These are phyloP conservation scores for Morpho achilles DNA, from an alignment of 2,888 invertebrate genomes.

Conservation along the genomic window DNA sequence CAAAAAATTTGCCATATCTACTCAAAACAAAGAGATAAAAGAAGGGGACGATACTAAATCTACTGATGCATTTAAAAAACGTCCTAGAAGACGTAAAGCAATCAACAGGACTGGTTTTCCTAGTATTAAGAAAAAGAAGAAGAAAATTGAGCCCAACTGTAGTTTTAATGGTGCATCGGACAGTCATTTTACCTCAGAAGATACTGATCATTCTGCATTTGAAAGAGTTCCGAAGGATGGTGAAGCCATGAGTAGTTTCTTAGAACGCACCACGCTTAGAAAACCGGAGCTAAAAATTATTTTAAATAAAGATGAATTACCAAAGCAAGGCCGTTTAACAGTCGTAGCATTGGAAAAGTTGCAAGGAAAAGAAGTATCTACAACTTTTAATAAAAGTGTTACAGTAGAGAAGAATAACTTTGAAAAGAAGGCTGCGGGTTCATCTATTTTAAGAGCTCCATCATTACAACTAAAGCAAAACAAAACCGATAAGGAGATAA, in stretches of 20 bases:
- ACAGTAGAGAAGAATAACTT: constrained; percentile 34
- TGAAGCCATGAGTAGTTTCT: constrained; percentile 82
- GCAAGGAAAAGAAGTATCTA: constrained; percentile 67
- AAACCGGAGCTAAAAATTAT: constrained; percentile 69
- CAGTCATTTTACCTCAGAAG: constrained; percentile 57
- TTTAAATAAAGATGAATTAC: constrained; percentile 72
- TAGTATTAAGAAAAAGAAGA: constrained; percentile 89
- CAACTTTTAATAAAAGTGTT: constrained; percentile 42
- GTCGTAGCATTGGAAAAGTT: constrained; percentile 81
- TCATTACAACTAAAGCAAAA: constrained; percentile 64
- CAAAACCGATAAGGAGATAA: constrained; percentile 61
- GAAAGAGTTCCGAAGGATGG: constrained; percentile 85
- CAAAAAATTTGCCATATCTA: constrained; percentile 42
- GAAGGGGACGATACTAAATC: constrained; percentile 48
- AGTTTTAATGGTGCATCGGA: constrained; percentile 48
- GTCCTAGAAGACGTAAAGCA: constrained; percentile 84
- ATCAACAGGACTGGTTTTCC: constrained; percentile 94
- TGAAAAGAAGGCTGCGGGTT: constrained; percentile 51
- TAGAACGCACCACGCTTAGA: constrained; percentile 78
- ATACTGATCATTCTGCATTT: constrained; percentile 74
- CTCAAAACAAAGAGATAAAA: constrained; percentile 48
- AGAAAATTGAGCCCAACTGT: constrained; percentile 70
- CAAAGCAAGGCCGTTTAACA: constrained; percentile 76
- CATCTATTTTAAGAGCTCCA: constrained; percentile 66
- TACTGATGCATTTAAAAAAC: constrained; percentile 55